Evolutionary conservation across 2,888 invertebrate genomes (phyloP).

Genomic region (Plusia festucae): DNA sequence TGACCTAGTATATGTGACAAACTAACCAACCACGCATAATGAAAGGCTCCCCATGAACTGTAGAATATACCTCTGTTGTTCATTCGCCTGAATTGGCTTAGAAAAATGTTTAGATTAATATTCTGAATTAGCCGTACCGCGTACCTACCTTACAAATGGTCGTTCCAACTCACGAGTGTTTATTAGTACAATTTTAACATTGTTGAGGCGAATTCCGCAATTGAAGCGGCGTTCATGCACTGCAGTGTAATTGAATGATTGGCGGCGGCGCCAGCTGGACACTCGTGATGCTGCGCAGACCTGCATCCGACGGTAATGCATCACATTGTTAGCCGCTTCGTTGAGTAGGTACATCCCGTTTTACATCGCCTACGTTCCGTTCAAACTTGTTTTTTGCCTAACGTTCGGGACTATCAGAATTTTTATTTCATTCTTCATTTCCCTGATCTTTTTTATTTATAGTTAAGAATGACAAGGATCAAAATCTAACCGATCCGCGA

Average conservation of each 20-base stretch:
- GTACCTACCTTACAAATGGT: slow-evolving; percentile 39
- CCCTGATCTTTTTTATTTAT: background rate
- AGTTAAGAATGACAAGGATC: background rate
- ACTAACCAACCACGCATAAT: background rate
- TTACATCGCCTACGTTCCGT: slow-evolving; percentile 25
- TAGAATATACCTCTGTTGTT: background rate
- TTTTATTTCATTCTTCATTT: background rate
- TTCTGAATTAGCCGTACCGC: slow-evolving; percentile 37
- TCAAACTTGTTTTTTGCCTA: background rate
- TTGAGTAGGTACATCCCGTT: slow-evolving; percentile 60
- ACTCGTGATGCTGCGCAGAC: slow-evolving; percentile 80
- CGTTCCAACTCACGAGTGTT: slow-evolving; percentile 50
- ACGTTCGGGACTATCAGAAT: background rate
- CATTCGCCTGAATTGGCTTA: background rate
- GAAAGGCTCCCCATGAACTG: background rate
- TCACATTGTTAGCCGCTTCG: slow-evolving; percentile 69
- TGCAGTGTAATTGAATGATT: slow-evolving; percentile 82
- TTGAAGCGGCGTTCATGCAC: slow-evolving; percentile 68
- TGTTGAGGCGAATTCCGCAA: slow-evolving; percentile 70
- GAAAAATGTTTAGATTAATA: slow-evolving; percentile 21
- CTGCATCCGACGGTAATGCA: slow-evolving; percentile 73
- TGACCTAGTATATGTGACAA: background rate
- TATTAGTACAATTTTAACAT: slow-evolving; percentile 61
- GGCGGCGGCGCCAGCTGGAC: slow-evolving; percentile 80
- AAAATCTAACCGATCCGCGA: background rate